phyloP scores from a whole-genome alignment of 2,888 invertebrate species.

The Trichogramma evanescens region DNA sequence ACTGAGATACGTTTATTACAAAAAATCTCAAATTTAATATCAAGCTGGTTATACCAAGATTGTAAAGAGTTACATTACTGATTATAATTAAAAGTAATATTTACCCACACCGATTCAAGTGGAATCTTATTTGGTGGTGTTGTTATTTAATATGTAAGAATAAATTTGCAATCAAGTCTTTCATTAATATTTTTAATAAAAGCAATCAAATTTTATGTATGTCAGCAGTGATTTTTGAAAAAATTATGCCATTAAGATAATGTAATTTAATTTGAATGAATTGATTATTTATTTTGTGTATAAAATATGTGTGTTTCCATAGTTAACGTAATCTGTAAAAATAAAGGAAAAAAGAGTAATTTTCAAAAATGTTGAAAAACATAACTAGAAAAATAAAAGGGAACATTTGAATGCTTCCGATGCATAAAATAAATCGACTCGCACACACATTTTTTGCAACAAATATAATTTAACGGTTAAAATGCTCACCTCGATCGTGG shows the following conservation, averaged over 20 bases:
- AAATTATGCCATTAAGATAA: background rate
- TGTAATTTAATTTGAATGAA: background rate
- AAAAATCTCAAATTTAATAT: too few species aligned
- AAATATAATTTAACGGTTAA: background rate
- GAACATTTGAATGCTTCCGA: background rate
- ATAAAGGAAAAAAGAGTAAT: slow-evolving; percentile 3
- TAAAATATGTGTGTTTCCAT: slow-evolving; percentile 9
- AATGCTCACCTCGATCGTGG: slow-evolving; percentile 59
- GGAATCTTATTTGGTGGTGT: slow-evolving; percentile 7
- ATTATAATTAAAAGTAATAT: background rate
- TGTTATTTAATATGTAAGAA: slow-evolving; percentile 9
- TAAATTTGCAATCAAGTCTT: slow-evolving; percentile 4
- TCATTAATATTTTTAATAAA: background rate
- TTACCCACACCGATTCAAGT: slow-evolving; percentile 5
- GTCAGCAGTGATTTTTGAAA: background rate
- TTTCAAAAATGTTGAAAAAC: background rate
- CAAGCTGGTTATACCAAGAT: too few species aligned
- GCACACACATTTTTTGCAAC: background rate
- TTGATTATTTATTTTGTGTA: background rate
- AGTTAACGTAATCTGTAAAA: slow-evolving; percentile 10
- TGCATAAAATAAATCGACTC: background rate
- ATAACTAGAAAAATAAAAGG: too few species aligned
- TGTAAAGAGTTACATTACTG: background rate
- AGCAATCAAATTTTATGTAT: background rate
- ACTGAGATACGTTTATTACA: too few species aligned